Evolutionary conservation across 1,140 invertebrate species (phyloP).

Genomic region (Globodera ellingtonae): DNA sequence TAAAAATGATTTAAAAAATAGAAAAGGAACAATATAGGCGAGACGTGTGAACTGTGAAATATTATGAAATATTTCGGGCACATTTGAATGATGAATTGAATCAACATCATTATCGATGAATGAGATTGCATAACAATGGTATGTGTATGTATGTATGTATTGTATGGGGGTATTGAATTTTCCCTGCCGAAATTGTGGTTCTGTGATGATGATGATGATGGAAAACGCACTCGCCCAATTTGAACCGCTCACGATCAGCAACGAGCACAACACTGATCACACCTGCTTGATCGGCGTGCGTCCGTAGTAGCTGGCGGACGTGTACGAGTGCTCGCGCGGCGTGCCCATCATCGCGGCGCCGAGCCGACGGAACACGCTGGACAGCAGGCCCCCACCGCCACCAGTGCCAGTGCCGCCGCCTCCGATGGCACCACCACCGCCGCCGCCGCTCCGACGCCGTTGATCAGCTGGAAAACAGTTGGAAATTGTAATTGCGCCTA

Average conservation of each 20-base stretch:
- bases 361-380: background rate
- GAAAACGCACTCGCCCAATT: background rate
- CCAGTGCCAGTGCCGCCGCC: too few species aligned
- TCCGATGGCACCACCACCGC: background rate
- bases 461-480: background rate
- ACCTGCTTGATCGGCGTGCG: constrained; percentile 7
- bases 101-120: background rate
- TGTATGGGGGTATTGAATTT: background rate
- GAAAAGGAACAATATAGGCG: background rate
- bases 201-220: background rate
- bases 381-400: background rate
- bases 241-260: background rate
- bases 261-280: background rate
- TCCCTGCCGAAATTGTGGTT: background rate
- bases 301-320: background rate
- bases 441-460: background rate
- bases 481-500: background rate
- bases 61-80: background rate
- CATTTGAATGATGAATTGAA: background rate
- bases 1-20: background rate
- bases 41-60: background rate
- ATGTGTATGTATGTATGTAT: background rate
- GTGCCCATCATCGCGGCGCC: constrained; percentile 1
- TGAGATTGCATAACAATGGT: background rate
- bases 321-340: background rate